Evolutionary conservation across 2,113 vertebrate species (phyloP), one percentile per base, ranked within the genome.

Genomic region (Pterocles gutturalis): DNA sequence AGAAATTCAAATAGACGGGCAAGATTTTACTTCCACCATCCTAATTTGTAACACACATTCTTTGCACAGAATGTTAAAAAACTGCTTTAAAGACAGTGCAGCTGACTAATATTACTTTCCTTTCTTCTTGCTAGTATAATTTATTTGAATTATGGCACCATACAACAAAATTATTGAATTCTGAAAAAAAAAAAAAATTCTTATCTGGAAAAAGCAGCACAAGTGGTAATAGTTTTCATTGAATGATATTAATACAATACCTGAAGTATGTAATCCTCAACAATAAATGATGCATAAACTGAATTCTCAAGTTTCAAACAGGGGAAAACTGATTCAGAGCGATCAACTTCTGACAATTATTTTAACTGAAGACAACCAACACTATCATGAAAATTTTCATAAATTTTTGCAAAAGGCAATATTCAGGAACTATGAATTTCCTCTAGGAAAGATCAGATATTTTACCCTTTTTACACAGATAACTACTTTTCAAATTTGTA

Each of bases 301-400:
- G 25, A 41, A 69, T 89, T 96, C 31, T 84, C 13, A n/a, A 83
- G 46, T 94, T 93, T 92, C 72, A 96, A 83, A 95, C 17, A 83
- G 80, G 80, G 76, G 62, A 83, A 96, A 96, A 92, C 46, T 55
- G 2, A 54, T 92, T 70, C 13, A 70, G 55, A 65, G 29, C 93
- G n/a, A 60, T 85, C 60, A 79, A 16, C 19, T 73, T 92, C 43
- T 82, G 17, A 8, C 41, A 87, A 85, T 64, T 92, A 61, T 19
- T 89, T 97, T 86, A 96, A 70, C 43, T 92, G 86, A 95, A 95
- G 91, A 70, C 22, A 78, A 73, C 31, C 76, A 60, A 45, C 55
- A 41, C 57, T 61, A 51, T 24, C 2, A 41, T 38, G 28, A 73
- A 89, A 85, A 90, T 58, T 93, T 58, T 54, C 17, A 9, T 69